These are phyloP conservation scores for Argynnis bischoffii DNA, from an alignment of 2,888 invertebrate species.

Conservation along the genomic window DNA sequence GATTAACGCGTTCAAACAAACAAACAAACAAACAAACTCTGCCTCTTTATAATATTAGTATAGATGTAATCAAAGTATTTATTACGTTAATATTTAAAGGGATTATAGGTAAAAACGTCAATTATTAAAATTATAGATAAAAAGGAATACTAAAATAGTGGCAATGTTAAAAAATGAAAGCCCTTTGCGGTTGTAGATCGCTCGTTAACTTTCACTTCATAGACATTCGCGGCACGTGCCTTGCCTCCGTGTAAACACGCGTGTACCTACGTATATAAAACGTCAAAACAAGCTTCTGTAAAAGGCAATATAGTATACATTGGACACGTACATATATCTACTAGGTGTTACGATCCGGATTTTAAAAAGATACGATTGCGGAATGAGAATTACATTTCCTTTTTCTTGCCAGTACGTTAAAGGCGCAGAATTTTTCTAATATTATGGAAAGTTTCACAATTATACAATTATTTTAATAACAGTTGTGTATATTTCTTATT, in stretches of 20 bases:
- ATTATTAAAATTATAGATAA: neutral
- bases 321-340: neutral
- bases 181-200: conserved; percentile 53
- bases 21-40: too few relatives aligned
- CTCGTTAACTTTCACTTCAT: conserved; percentile 66
- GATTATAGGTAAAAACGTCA: too few relatives aligned
- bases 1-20: too few relatives aligned
- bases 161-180: conserved; percentile 51
- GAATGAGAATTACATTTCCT: neutral
- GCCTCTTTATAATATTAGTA: neutral
- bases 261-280: conserved; percentile 37
- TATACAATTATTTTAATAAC: too few relatives aligned
- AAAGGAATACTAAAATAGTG: neutral
- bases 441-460: too few relatives aligned
- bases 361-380: conserved; percentile 1
- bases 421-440: too few relatives aligned
- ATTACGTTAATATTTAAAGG: neutral
- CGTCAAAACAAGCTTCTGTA: conserved; percentile 18
- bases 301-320: conserved; percentile 12
- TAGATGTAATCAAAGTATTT: neutral
- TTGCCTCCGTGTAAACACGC: conserved; percentile 48
- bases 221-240: conserved; percentile 65
- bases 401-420: neutral
- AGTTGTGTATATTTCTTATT: too few relatives aligned
- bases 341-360: neutral